These are phyloP conservation scores for Ectobius pallidus DNA, from an alignment of 2,888 invertebrate species.

Conservation along the genomic window DNA sequence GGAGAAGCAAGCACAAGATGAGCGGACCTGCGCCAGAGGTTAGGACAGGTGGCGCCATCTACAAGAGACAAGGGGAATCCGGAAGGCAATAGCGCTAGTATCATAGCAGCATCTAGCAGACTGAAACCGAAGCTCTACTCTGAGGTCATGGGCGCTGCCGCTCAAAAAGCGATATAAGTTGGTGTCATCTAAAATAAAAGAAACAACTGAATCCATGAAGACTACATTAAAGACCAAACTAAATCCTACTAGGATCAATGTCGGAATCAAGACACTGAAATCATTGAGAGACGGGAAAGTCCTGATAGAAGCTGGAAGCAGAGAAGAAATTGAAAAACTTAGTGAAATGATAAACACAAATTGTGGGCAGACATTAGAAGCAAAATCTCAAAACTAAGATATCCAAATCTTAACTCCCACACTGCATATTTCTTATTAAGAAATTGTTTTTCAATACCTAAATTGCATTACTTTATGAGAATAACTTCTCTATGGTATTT, in stretches of 20 bases:
- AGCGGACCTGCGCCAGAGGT: neutral
- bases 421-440: too few species aligned
- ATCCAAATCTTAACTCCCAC: too few species aligned
- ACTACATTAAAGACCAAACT: neutral
- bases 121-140: neutral
- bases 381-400: too few species aligned
- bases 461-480: too few species aligned
- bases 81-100: neutral
- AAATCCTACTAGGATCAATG: neutral
- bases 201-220: neutral
- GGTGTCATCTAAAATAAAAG: neutral
- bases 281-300: neutral
- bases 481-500: too few species aligned
- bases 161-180: neutral
- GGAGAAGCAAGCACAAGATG: neutral
- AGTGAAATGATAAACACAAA: neutral
- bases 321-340: neutral
- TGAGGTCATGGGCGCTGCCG: neutral
- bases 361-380: too few species aligned
- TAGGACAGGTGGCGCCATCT: constrained; percentile 4
- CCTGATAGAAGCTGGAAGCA: neutral
- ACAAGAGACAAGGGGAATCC: neutral
- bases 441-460: too few species aligned
- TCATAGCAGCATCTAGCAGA: too few species aligned
- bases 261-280: too few species aligned